These are phyloP conservation scores for Psococerastis gibbosa DNA, from an alignment of 2,888 invertebrate genomes.

Conservation along the genomic window DNA sequence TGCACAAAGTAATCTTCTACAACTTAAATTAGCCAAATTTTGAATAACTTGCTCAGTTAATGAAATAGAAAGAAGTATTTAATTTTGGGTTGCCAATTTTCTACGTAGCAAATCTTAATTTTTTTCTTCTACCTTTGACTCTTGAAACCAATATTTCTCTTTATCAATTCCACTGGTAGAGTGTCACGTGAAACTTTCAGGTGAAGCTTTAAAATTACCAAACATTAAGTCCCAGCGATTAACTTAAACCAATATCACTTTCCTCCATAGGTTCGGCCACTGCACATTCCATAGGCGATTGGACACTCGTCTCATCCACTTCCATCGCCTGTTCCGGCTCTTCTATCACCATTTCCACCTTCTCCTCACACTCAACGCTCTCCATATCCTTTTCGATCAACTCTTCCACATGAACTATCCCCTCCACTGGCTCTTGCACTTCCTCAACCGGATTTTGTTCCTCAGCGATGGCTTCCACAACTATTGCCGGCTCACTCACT, in stretches of 20 bases:
- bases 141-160: no score
- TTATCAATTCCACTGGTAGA: no score
- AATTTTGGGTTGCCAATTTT: no score
- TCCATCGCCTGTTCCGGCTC: slow-evolving; percentile 16
- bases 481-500: background rate
- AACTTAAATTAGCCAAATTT: no score
- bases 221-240: no score
- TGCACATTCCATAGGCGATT: slow-evolving; percentile 13
- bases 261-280: slow-evolving; percentile 17
- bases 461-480: background rate
- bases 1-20: no score
- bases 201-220: no score
- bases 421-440: slow-evolving; percentile 8
- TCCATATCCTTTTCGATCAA: slow-evolving; percentile 22
- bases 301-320: slow-evolving; percentile 15
- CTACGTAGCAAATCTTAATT: no score
- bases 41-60: no score
- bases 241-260: slow-evolving; percentile 12
- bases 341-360: slow-evolving; percentile 10
- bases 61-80: no score
- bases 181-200: no score
- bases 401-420: slow-evolving; percentile 20
- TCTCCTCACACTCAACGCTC: slow-evolving; percentile 6
- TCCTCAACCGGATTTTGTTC: slow-evolving; percentile 15
- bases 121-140: no score